phyloP scores from a whole-genome alignment of 2,113 vertebrate species.

The Calidris pygmaea region DNA sequence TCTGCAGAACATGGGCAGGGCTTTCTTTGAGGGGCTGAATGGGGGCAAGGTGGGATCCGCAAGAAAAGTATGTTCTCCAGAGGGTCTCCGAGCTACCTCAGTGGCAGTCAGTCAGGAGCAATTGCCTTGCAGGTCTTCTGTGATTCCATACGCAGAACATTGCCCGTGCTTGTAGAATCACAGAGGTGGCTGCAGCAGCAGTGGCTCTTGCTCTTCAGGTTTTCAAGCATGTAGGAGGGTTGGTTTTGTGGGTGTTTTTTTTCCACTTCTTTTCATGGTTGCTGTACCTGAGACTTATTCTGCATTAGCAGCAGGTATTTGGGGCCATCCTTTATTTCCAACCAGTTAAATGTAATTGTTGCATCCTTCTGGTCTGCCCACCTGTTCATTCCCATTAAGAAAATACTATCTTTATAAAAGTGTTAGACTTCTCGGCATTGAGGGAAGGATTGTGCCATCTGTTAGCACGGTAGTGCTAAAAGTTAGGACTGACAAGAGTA shows the following conservation, averaged over 20 bases:
- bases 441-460: background rate
- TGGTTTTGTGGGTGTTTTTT: background rate
- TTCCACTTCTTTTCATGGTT: background rate
- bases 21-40: background rate
- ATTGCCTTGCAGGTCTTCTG: background rate
- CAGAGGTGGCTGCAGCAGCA: background rate
- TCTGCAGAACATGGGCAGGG: background rate
- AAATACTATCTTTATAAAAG: background rate
- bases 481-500: background rate
- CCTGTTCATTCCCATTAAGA: background rate
- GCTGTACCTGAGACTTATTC: background rate
- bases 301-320: background rate
- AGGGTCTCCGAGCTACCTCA: background rate
- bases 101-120: background rate
- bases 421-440: background rate
- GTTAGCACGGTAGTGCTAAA: background rate
- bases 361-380: background rate
- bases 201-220: background rate
- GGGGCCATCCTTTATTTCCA: background rate
- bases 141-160: fast-evolving
- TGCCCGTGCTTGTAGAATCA: too few relatives aligned
- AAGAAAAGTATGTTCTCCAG: background rate
- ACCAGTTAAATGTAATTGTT: background rate
- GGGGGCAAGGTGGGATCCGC: background rate
- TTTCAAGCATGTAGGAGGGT: background rate